These are phyloP conservation scores for Sceliomorpha sp. DNA, from an alignment of 2,888 invertebrate species.

Conservation along the genomic window DNA sequence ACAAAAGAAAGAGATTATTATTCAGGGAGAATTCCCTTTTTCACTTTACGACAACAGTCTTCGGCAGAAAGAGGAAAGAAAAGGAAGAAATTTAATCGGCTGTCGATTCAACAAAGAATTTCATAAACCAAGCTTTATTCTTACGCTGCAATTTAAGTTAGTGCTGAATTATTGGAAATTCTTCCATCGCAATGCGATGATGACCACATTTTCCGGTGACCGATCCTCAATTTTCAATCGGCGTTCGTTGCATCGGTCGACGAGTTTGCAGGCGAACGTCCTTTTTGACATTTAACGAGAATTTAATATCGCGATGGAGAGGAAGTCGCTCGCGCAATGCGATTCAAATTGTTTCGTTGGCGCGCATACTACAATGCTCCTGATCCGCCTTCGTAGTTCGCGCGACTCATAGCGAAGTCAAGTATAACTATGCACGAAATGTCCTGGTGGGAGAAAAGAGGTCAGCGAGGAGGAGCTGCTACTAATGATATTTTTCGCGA, in stretches of 20 bases:
- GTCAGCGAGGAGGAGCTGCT: slow-evolving; percentile 3
- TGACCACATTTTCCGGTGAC: slow-evolving; percentile 33
- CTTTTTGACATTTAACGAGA: slow-evolving; percentile 27
- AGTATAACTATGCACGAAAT: slow-evolving; percentile 16
- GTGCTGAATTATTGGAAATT: slow-evolving; percentile 46
- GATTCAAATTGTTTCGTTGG: too few species aligned
- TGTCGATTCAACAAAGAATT: slow-evolving; percentile 29
- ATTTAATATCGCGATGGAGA: slow-evolving; percentile 43
- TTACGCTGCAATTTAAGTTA: slow-evolving; percentile 36
- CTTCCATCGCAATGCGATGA: slow-evolving; percentile 32
- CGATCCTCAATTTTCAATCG: slow-evolving; percentile 28
- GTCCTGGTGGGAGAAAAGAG: slow-evolving; percentile 1
- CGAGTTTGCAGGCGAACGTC: neutral
- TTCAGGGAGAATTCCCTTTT: too few species aligned
- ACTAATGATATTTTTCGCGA: slow-evolving; percentile 37
- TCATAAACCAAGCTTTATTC: slow-evolving; percentile 36
- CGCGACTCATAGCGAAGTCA: slow-evolving; percentile 10
- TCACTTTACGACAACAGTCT: too few species aligned
- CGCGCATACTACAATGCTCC: too few species aligned
- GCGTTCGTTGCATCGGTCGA: neutral
- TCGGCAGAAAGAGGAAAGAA: slow-evolving; percentile 12
- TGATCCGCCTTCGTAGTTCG: too few species aligned
- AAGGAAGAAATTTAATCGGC: slow-evolving; percentile 29
- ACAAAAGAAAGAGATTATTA: too few species aligned
- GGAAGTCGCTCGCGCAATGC: too few species aligned